A percentile compares a stretch with the other conserved stretches of the same genome.
These are phyloP conservation scores for Chymomyza fuscimana DNA, from an alignment of 2,888 invertebrate genomes.

Conservation along the genomic window DNA sequence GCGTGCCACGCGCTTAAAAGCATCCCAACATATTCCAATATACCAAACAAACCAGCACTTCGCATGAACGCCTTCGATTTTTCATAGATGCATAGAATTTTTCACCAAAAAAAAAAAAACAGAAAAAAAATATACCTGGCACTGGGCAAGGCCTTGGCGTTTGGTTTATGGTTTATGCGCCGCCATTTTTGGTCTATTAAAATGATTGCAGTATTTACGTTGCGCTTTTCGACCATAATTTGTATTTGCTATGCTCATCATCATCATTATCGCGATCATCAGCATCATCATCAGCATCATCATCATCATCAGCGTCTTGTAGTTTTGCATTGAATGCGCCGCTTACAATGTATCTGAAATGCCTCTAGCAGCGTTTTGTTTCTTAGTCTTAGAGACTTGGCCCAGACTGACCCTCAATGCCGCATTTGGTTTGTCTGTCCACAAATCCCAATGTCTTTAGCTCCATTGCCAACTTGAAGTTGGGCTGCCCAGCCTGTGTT, in stretches of 20 bases:
- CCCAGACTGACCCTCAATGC: background rate
- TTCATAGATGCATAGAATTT: slow-evolving; percentile 54
- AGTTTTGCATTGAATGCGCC: slow-evolving; percentile 48
- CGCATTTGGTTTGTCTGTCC: background rate
- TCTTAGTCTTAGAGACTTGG: slow-evolving; percentile 14
- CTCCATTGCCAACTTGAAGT: background rate
- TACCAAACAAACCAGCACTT: slow-evolving; percentile 23
- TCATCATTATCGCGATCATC: slow-evolving; percentile 49
- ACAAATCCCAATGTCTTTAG: background rate
- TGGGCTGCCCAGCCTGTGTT: background rate
- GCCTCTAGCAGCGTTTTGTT: slow-evolving; percentile 19
- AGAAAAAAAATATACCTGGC: background rate
- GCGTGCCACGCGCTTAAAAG: slow-evolving; percentile 55
- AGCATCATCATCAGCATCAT: slow-evolving; percentile 22
- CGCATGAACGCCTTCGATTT: slow-evolving; percentile 60
- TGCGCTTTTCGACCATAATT: slow-evolving; percentile 71
- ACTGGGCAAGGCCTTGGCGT: slow-evolving; percentile 49
- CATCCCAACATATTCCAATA: slow-evolving; percentile 18
- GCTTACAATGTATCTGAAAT: slow-evolving; percentile 45
- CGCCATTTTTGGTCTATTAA: slow-evolving; percentile 75
- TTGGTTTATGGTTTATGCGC: slow-evolving; percentile 73
- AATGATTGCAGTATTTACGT: slow-evolving; percentile 76
- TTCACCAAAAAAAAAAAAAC: slow-evolving; percentile 6
- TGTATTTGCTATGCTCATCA: slow-evolving; percentile 73
- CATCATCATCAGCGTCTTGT: slow-evolving; percentile 36